Percentiles rank a stretch among this genome's conserved stretches.
These are phyloP conservation scores for Eudorcas thomsonii DNA, from an alignment of 2,113 vertebrate genomes.

Conservation along the genomic window DNA sequence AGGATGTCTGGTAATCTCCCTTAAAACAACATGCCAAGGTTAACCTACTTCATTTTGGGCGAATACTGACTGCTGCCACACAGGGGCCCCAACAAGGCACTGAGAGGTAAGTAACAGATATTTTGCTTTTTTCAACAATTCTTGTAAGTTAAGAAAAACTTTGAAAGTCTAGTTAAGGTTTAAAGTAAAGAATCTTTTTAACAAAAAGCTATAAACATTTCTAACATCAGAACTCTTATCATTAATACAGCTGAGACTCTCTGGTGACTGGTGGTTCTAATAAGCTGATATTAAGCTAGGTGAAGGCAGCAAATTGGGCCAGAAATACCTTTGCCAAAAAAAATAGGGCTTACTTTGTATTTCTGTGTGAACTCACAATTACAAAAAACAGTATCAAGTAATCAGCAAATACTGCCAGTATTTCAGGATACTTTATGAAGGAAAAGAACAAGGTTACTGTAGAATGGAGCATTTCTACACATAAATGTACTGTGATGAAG, in stretches of 20 bases:
- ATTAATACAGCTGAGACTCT: not conserved
- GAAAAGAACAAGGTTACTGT: not conserved
- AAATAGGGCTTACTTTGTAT: not conserved
- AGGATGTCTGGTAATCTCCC: slow-evolving; percentile 70
- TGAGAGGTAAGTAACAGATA: slow-evolving; percentile 77
- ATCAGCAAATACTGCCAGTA: not conserved
- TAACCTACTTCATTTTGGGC: slow-evolving; percentile 57
- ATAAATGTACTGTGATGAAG: not conserved
- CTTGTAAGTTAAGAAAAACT: slow-evolving; percentile 2
- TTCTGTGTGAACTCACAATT: not conserved
- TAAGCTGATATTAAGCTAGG: not conserved
- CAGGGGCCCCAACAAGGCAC: slow-evolving; percentile 49
- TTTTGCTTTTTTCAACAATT: slow-evolving; percentile 5
- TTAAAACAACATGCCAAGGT: slow-evolving; percentile 76
- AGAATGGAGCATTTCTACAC: not conserved
- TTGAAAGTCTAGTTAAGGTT: not conserved
- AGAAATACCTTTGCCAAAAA: slow-evolving; percentile 2
- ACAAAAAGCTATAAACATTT: not conserved
- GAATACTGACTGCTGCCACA: slow-evolving; percentile 52
- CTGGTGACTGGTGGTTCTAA: not conserved
- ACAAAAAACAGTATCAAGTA: not conserved
- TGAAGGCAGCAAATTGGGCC: not conserved
- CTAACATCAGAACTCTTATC: not conserved
- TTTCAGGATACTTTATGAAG: not conserved
- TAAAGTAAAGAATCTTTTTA: not conserved